phyloP scores from a whole-genome alignment of 2,797 vertebrate species.

The Ara ararauna region DNA sequence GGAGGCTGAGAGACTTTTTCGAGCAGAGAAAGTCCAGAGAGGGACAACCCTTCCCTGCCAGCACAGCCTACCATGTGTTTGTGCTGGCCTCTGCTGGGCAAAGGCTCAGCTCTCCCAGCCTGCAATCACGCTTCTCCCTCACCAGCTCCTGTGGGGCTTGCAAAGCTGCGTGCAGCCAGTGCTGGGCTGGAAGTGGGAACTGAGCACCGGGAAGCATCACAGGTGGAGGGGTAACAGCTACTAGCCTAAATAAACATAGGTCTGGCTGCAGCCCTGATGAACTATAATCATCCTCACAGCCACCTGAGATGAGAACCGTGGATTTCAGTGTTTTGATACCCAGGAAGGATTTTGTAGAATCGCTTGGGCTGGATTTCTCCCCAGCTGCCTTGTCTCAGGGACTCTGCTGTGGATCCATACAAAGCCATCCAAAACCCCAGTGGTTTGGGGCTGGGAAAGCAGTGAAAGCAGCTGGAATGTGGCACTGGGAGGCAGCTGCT shows the following conservation, averaged over 20 bases:
- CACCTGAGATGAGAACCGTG: not conserved
- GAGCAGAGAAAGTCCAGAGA: not conserved
- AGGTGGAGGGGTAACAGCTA: not conserved
- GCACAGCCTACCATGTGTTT: not conserved
- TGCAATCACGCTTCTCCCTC: fast-evolving
- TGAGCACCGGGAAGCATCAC: not conserved
- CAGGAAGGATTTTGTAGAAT: not conserved
- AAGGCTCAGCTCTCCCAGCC: not conserved
- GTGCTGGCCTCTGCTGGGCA: conserved; percentile 66
- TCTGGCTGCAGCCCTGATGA: not conserved
- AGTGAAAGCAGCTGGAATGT: not conserved
- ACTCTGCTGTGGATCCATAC: not conserved
- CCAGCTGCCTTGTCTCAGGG: not conserved
- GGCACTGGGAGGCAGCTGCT: not conserved
- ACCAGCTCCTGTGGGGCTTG: not conserved
- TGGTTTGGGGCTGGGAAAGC: not conserved
- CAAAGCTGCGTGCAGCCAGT: not conserved
- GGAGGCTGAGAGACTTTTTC: not conserved
- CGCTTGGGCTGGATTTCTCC: not conserved
- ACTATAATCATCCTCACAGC: not conserved
- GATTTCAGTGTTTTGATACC: not conserved
- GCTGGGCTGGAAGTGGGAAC: not conserved
- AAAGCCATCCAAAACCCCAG: not conserved
- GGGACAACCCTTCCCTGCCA: not conserved
- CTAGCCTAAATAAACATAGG: not conserved